phyloP scores from a whole-genome alignment of 2,888 invertebrate genomes.

The Scotopteryx bipunctaria region DNA sequence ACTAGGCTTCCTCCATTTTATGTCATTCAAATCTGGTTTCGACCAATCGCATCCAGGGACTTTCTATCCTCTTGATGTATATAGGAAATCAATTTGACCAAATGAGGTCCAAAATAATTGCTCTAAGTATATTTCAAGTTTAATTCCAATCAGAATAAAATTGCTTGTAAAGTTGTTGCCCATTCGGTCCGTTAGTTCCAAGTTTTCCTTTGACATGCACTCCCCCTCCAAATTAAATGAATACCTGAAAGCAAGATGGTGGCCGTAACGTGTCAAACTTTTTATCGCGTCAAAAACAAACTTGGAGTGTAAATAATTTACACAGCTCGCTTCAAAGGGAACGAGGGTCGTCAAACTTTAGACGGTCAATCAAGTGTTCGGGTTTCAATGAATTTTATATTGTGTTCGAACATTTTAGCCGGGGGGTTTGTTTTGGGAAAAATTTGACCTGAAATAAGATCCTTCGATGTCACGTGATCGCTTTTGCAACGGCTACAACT shows the following conservation, averaged over 20 bases:
- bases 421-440: constrained; percentile 3
- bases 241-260: constrained; percentile 7
- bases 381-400: constrained; percentile 18
- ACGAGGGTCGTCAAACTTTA: constrained; percentile 17
- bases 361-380: constrained; percentile 21
- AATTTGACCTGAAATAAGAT: too few species aligned
- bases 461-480: too few species aligned
- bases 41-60: too few species aligned
- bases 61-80: too few species aligned
- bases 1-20: too few species aligned
- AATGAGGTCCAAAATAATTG: too few species aligned
- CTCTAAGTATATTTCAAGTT: too few species aligned
- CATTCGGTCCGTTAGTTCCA: background rate
- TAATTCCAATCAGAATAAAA: too few species aligned
- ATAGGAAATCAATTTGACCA: too few species aligned
- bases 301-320: constrained; percentile 25
- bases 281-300: constrained; percentile 29
- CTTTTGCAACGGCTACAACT: too few species aligned
- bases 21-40: too few species aligned
- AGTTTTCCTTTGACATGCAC: background rate
- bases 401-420: constrained; percentile 5
- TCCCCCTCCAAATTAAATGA: background rate
- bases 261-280: constrained; percentile 2
- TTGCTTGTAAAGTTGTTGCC: too few species aligned
- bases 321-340: constrained; percentile 29